Conservation (phyloP, 1,140 invertebrate species). For the Bradynema listronoti region DNA sequence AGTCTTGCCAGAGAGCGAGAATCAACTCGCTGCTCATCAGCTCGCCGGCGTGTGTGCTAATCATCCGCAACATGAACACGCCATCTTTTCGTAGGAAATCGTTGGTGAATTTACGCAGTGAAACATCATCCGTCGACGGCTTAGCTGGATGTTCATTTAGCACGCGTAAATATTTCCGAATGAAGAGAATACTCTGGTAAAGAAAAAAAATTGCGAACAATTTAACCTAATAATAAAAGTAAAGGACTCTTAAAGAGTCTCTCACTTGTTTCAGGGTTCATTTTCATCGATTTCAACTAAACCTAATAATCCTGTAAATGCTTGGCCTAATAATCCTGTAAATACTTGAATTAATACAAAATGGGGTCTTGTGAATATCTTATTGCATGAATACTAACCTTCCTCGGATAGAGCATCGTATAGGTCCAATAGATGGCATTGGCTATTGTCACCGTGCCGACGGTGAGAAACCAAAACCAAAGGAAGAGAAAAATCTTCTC, state of each 20-base stretch:
- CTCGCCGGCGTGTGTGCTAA: conserved; percentile 55
- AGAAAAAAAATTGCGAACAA: background rate
- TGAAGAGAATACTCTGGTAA: conserved; percentile 51
- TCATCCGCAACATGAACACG: conserved; percentile 51
- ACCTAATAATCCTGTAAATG: too few relatives aligned
- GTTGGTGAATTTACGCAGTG: conserved; percentile 54
- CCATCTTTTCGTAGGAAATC: conserved; percentile 57
- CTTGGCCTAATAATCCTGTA: too few relatives aligned
- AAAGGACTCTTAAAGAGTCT: too few relatives aligned
- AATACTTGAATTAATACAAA: too few relatives aligned
- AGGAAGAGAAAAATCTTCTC: conserved; percentile 57
- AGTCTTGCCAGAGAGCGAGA: conserved; percentile 56
- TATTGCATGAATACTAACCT: conserved; percentile 39
- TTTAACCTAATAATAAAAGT: too few relatives aligned
- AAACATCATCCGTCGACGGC: conserved; percentile 54
- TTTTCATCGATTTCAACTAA: too few relatives aligned
- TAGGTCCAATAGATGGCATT: conserved; percentile 55
- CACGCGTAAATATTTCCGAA: conserved; percentile 57
- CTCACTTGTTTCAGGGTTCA: too few relatives aligned
- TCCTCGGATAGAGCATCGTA: conserved; percentile 57
- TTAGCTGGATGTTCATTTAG: conserved; percentile 54
- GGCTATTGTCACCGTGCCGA: conserved; percentile 51
- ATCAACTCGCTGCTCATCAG: conserved; percentile 56
- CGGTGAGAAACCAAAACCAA: conserved; percentile 57
- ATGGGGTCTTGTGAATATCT: too few relatives aligned